Evolutionary conservation across 2,888 invertebrate species (phyloP), one percentile per base, ranked within the genome.

Genomic region (Hymenopus coronatus): DNA sequence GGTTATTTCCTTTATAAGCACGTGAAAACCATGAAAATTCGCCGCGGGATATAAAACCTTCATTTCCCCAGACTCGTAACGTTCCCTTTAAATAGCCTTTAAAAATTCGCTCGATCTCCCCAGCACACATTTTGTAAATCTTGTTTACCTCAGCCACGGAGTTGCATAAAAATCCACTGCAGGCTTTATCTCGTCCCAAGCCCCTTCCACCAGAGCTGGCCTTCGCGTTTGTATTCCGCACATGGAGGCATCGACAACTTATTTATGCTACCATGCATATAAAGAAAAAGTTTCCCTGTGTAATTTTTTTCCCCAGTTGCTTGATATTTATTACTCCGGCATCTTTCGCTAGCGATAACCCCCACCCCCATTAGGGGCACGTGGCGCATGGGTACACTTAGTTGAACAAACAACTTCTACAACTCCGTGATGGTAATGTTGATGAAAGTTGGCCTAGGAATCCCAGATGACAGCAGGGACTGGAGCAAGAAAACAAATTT

Each of bases 381-480:
- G 86, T 86, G 86, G 85, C 85, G 25, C 30, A 54, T 86, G 54
- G 70, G 81, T 70, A 70, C 81, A 86, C 86, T 81, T 25, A 86
- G 81, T 81, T 86, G 70, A 70, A 54, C 86, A 86, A 86, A 86
- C 86, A 86, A 85, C 40, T 70, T 70, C 70, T 46, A 46, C 85
- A 85, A 85, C 28, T 54, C 15, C 27, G 54, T 85, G 85, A 54
- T 54, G 28, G 40, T 85, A 85, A 84, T 27, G 84, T 33, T 84
- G 84, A 84, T 84, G 84, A 85, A 85, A 70, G 54, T 70, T 70
- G 25, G 54, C 15, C 54, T 7, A 20, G 54, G 54, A 20, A 20
- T 70, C 25, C 20, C 54, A 70, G 54, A 70, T 70, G 54, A 70
- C 54, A 70, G 25, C 54, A 70, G 25, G 54, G 54, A 25, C 54